A percentile compares a stretch with the other conserved stretches of the same genome.
phyloP scores from a whole-genome alignment of 1,140 invertebrate genomes.

The Drosophila nannoptera region DNA sequence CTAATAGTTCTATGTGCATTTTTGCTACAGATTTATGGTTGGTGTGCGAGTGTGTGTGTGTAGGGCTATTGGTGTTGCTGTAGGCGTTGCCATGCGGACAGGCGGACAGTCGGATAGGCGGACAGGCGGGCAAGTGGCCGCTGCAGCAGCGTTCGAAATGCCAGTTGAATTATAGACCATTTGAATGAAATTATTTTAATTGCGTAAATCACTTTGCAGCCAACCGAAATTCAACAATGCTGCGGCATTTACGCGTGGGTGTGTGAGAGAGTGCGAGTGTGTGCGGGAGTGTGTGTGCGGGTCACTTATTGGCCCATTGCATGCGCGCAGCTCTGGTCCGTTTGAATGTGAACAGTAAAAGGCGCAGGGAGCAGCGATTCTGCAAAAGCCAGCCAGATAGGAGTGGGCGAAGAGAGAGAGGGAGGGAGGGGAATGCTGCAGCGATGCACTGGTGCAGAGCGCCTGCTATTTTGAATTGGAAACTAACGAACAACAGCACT shows the following conservation, averaged over 20 bases:
- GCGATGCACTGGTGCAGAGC: constrained; percentile 12
- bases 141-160: constrained; percentile 56
- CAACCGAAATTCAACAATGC: constrained; percentile 71
- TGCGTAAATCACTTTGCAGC: constrained; percentile 75
- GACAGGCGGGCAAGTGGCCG: constrained; percentile 43
- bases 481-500: constrained; percentile 47
- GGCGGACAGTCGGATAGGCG: neutral
- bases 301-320: constrained; percentile 70
- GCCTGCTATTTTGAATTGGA: constrained; percentile 18
- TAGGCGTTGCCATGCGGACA: constrained; percentile 25
- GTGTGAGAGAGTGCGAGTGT: constrained; percentile 8
- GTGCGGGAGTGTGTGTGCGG: constrained; percentile 23
- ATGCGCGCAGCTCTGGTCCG: constrained; percentile 39
- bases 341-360: constrained; percentile 17
- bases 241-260: constrained; percentile 39
- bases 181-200: constrained; percentile 77
- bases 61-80: constrained; percentile 9
- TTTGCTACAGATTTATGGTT: constrained; percentile 42
- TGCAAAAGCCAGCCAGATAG: too few species aligned
- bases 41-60: neutral
- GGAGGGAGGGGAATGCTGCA: neutral
- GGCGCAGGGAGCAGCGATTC: neutral
- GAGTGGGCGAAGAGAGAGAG: too few species aligned
- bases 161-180: constrained; percentile 75
- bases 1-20: constrained; percentile 39